phyloP scores from a whole-genome alignment of 2,113 vertebrate genomes.

The Hystrix cristata region DNA sequence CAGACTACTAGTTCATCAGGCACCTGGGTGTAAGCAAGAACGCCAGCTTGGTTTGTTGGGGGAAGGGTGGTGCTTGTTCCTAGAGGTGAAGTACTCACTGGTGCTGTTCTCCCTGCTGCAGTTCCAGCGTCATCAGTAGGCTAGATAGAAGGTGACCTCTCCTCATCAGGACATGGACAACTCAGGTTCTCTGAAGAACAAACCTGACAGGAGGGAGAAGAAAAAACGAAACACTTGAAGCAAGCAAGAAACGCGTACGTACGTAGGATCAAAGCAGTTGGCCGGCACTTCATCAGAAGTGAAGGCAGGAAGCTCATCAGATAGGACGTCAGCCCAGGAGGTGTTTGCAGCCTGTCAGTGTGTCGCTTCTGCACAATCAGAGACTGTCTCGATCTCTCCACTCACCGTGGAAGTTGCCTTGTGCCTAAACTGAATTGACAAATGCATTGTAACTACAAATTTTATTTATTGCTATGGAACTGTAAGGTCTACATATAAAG shows the following conservation, averaged over 20 bases:
- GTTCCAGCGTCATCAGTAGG: constrained; percentile 92
- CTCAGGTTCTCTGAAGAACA: constrained; percentile 93
- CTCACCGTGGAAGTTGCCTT: constrained; percentile 96
- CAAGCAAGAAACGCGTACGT: constrained; percentile 94
- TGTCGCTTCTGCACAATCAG: constrained; percentile 99
- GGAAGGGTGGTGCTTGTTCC: not conserved
- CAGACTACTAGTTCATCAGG: not conserved
- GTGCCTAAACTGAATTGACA: constrained; percentile 99
- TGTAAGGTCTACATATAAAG: constrained; percentile 97
- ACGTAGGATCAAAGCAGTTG: constrained; percentile 93
- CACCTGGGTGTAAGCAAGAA: constrained; percentile 24
- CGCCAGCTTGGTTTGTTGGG: not conserved
- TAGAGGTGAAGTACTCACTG: constrained; percentile 45
- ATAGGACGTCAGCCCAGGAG: constrained; percentile 90
- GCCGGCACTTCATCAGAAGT: constrained; percentile 91
- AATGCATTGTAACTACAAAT: constrained; percentile 99
- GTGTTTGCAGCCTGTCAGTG: constrained; percentile 92
- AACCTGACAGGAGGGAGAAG: constrained; percentile 90
- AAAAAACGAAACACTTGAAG: constrained; percentile 95
- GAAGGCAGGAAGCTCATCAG: constrained; percentile 87
- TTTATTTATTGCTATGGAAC: constrained; percentile 99
- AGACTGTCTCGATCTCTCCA: constrained; percentile 96
- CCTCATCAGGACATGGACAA: constrained; percentile 96
- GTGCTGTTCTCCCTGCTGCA: constrained; percentile 83
- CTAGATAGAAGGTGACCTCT: constrained; percentile 94